phyloP scores from a whole-genome alignment of 2,888 invertebrate species.

The Mactromeris polynyma region DNA sequence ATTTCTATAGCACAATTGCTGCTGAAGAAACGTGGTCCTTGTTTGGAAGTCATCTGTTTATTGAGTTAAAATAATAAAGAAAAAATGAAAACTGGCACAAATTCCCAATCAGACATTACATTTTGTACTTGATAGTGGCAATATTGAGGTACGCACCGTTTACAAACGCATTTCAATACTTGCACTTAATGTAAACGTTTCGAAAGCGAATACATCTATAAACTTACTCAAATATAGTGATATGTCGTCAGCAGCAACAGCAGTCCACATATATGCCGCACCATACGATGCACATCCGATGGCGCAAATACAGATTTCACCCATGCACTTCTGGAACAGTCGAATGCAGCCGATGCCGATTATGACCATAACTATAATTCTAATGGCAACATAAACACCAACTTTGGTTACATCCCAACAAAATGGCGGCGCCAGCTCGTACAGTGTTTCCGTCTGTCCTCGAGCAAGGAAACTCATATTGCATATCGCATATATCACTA shows the following conservation, averaged over 20 bases:
- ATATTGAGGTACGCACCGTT: too few relatives aligned
- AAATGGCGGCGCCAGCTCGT: constrained; percentile 67
- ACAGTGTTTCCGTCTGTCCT: constrained; percentile 61
- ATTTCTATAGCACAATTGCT: too few relatives aligned
- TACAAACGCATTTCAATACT: too few relatives aligned
- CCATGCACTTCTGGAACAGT: constrained; percentile 52
- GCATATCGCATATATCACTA: constrained; percentile 48
- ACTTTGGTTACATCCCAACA: constrained; percentile 69
- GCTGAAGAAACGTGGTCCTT: too few relatives aligned
- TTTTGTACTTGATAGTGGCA: too few relatives aligned
- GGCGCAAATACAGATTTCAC: constrained; percentile 63
- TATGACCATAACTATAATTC: constrained; percentile 52
- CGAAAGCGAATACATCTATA: too few relatives aligned
- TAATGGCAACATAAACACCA: constrained; percentile 61
- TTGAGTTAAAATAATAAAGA: too few relatives aligned
- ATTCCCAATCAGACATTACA: too few relatives aligned
- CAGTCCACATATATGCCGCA: constrained; percentile 62
- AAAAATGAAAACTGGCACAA: too few relatives aligned
- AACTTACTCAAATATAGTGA: constrained; percentile 56
- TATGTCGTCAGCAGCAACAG: constrained; percentile 52
- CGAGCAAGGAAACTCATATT: constrained; percentile 53
- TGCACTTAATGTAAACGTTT: too few relatives aligned
- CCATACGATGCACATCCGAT: constrained; percentile 55
- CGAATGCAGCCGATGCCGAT: constrained; percentile 57
- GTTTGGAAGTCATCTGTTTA: too few relatives aligned